Percentiles rank a stretch among this genome's conserved stretches.
phyloP scores from a whole-genome alignment of 1,140 invertebrate genomes.

The Scaptomyza graminum region DNA sequence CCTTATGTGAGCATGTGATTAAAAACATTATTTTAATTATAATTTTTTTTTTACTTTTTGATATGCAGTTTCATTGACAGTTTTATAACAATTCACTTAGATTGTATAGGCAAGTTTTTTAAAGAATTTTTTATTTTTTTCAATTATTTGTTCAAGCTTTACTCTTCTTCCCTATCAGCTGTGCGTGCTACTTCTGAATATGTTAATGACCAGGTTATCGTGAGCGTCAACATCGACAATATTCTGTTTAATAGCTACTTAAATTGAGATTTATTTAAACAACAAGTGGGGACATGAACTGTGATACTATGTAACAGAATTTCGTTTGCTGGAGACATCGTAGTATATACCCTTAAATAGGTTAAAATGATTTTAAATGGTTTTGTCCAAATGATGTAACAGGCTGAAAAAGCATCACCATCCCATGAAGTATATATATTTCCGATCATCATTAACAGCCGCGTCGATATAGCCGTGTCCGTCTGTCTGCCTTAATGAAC shows the following conservation, averaged over 20 bases:
- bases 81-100: slow-evolving; percentile 58
- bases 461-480: too few relatives aligned
- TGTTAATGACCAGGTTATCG: slow-evolving; percentile 20
- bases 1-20: slow-evolving; percentile 29
- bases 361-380: background rate
- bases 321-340: background rate
- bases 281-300: slow-evolving; percentile 15
- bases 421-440: too few relatives aligned
- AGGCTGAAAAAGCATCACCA: too few relatives aligned
- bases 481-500: too few relatives aligned
- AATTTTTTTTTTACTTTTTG: slow-evolving; percentile 37
- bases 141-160: background rate
- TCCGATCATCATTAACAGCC: too few relatives aligned
- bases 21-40: slow-evolving; percentile 68
- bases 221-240: slow-evolving; percentile 13
- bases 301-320: background rate
- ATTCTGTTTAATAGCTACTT: slow-evolving; percentile 33
- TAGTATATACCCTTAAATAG: too few relatives aligned
- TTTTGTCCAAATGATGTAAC: too few relatives aligned
- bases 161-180: slow-evolving; percentile 2
- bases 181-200: background rate
- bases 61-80: slow-evolving; percentile 68
- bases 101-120: slow-evolving; percentile 34
- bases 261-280: slow-evolving; percentile 40
- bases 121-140: slow-evolving; percentile 14